A percentile compares a stretch with the other conserved stretches of the same genome.
Evolutionary conservation across 2,113 vertebrate species (phyloP).

Genomic region (Chloropsis hardwickii): DNA sequence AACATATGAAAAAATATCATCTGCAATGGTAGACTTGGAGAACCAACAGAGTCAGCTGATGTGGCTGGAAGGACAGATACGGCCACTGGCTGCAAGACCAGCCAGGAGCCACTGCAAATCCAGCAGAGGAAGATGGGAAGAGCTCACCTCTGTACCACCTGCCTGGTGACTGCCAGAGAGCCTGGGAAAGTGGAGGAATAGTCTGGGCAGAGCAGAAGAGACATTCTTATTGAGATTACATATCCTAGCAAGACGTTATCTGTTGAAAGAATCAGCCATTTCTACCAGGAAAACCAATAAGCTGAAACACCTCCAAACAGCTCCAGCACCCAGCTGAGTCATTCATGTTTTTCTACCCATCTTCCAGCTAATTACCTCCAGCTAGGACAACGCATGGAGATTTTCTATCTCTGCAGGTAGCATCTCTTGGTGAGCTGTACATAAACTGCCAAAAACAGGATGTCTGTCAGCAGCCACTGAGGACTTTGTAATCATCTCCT

Average conservation of each 20-base stretch:
- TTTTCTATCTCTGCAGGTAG: neutral
- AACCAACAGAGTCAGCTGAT: neutral
- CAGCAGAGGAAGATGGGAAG: neutral
- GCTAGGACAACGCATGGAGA: neutral
- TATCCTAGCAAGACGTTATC: neutral
- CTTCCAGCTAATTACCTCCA: constrained; percentile 34
- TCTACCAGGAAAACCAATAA: neutral
- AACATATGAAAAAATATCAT: neutral
- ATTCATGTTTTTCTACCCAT: neutral
- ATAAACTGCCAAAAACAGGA: neutral
- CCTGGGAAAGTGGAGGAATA: neutral
- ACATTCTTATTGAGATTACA: neutral
- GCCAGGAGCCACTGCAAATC: neutral
- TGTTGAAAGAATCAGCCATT: neutral
- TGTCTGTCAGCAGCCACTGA: neutral
- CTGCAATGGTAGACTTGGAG: neutral
- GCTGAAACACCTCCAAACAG: neutral
- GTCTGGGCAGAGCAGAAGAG: neutral
- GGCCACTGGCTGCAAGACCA: neutral
- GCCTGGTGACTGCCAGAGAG: neutral
- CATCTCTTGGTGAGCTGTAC: neutral
- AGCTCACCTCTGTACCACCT: neutral
- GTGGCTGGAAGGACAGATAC: neutral
- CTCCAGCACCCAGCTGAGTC: neutral
- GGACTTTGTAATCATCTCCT: neutral